Evolutionary conservation across 2,113 vertebrate species (phyloP).

Genomic region (Andinoacara biseriatus): DNA sequence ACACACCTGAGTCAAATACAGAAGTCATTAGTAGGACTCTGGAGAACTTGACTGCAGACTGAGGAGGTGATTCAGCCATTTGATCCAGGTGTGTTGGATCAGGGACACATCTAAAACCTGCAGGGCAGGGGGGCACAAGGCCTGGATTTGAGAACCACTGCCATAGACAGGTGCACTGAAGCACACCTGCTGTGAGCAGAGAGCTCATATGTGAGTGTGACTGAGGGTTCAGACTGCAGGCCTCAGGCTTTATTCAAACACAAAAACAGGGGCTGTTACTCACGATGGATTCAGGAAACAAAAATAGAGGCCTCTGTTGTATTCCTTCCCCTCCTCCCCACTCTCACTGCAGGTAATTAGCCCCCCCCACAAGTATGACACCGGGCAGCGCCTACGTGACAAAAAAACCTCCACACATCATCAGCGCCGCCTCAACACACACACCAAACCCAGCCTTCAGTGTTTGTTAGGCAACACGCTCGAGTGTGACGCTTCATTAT

Average conservation of each 20-base stretch:
- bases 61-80: no score
- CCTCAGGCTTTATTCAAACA: not conserved
- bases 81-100: no score
- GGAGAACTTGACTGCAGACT: no score
- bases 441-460: not conserved
- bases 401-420: slow-evolving; percentile 30
- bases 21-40: no score
- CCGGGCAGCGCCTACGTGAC: slow-evolving; percentile 12
- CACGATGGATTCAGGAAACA: slow-evolving; percentile 7
- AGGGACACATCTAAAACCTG: no score
- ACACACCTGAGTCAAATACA: no score
- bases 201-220: not conserved
- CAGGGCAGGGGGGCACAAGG: no score
- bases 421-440: not conserved
- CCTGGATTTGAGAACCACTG: no score
- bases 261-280: slow-evolving; percentile 12
- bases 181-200: not conserved
- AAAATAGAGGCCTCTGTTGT: slow-evolving; percentile 22
- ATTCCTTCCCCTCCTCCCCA: not conserved
- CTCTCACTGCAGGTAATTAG: slow-evolving; percentile 55
- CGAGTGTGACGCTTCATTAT: not conserved
- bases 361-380: not conserved
- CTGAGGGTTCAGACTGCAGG: not conserved
- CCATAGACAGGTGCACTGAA: not conserved
- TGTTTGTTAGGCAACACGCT: slow-evolving; percentile 3